Evolutionary conservation across 2,888 invertebrate genomes (phyloP).

Genomic region (Calameuta pallipes): DNA sequence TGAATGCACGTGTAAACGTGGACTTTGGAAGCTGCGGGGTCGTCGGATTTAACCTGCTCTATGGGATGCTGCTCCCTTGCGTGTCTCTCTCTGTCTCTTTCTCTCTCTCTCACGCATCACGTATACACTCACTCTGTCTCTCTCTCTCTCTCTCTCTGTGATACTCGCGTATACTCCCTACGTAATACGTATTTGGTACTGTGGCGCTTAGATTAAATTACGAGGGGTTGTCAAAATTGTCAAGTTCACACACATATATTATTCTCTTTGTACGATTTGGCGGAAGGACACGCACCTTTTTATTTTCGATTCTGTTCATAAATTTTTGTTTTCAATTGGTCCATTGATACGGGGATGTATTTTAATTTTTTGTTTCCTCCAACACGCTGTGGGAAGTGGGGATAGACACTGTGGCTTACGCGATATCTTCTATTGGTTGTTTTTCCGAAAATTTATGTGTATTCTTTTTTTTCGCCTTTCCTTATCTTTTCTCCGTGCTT

Average conservation of each 20-base stretch:
- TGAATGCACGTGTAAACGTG: neutral
- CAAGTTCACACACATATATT: neutral
- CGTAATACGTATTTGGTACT: slow-evolving; percentile 2
- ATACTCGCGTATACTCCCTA: neutral
- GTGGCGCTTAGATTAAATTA: neutral
- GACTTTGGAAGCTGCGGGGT: neutral
- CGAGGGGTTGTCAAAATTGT: neutral
- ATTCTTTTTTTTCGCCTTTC: no score
- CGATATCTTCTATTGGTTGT: no score
- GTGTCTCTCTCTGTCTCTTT: slow-evolving; percentile 16
- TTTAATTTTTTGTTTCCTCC: neutral
- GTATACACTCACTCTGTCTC: slow-evolving; percentile 8
- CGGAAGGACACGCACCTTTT: no score
- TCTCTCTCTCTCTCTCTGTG: slow-evolving; percentile 1
- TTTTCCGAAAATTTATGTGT: no score
- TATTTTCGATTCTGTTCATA: neutral
- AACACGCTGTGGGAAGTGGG: accelerated
- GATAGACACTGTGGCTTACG: no score
- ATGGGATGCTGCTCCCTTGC: slow-evolving; percentile 1
- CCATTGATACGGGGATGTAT: neutral
- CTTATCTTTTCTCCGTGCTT: neutral
- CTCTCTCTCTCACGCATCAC: neutral
- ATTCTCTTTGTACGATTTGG: no score
- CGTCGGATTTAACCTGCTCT: neutral
- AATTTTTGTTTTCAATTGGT: neutral